Conservation (phyloP, 1,140 invertebrate species). For the Listronotus bonariensis region DNA sequence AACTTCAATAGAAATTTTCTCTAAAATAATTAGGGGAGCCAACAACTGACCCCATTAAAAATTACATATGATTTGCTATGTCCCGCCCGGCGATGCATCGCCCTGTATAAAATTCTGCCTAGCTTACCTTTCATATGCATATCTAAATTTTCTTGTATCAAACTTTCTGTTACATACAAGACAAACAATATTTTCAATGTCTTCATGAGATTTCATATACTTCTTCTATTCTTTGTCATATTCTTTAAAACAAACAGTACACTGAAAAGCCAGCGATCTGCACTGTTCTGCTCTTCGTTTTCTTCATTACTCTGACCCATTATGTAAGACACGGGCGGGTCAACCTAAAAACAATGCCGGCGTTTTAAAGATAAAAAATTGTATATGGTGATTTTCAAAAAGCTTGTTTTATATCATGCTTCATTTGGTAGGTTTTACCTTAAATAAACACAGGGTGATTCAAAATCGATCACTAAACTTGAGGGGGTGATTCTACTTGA, state of each 20-base stretch:
- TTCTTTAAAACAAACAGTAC: constrained; percentile 59
- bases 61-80: no score
- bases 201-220: constrained; percentile 68
- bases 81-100: no score
- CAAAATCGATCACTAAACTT: no score
- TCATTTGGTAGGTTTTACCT: no score
- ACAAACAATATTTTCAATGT: constrained; percentile 56
- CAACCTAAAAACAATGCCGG: constrained; percentile 52
- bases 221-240: constrained; percentile 64
- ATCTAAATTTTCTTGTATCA: constrained; percentile 64
- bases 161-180: constrained; percentile 62
- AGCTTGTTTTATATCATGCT: no score
- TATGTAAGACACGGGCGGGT: constrained; percentile 57
- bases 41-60: no score
- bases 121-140: constrained; percentile 65
- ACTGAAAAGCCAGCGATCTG: constrained; percentile 39
- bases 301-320: constrained; percentile 44
- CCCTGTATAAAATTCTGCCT: not conserved
- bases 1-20: no score
- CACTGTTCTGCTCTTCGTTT: not conserved
- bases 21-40: no score
- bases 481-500: no score
- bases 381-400: no score
- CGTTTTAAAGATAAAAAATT: no score
- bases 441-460: no score